A percentile compares a stretch with the other conserved stretches of the same genome.
These are phyloP conservation scores for Scaptomyza polygonia DNA, from an alignment of 2,888 invertebrate species.

Conservation along the genomic window DNA sequence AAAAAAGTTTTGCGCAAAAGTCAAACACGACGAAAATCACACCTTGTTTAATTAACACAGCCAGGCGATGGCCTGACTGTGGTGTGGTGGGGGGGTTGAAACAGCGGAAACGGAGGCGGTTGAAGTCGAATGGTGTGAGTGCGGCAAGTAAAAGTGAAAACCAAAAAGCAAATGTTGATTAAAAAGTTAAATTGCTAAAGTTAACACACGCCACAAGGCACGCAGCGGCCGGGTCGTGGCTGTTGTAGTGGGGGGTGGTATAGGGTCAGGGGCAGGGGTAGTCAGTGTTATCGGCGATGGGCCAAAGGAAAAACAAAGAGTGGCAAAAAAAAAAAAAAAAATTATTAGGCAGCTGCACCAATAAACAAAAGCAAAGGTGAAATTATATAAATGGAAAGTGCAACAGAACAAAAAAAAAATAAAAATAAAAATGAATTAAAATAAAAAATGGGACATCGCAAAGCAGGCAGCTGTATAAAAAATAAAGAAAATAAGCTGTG, in stretches of 20 bases:
- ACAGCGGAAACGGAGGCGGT: background rate
- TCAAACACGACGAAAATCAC: constrained; percentile 59
- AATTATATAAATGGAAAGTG: constrained; percentile 67
- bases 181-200: constrained; percentile 79
- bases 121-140: constrained; percentile 6
- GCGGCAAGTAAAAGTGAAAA: constrained; percentile 73
- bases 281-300: background rate
- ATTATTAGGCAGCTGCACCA: constrained; percentile 65
- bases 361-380: constrained; percentile 62
- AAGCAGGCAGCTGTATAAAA: background rate
- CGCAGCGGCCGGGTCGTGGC: constrained; percentile 17
- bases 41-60: constrained; percentile 69
- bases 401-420: constrained; percentile 22
- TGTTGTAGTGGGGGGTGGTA: background rate
- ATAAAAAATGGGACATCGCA: constrained; percentile 26
- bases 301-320: constrained; percentile 34
- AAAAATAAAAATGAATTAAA: no score
- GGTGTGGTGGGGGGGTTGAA: no score
- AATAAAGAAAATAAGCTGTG: background rate
- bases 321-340: constrained; percentile 56
- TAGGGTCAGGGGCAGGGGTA: background rate
- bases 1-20: constrained; percentile 57
- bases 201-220: constrained; percentile 62
- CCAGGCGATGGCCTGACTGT: constrained; percentile 14
- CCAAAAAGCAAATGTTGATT: constrained; percentile 78